These are phyloP conservation scores for Palythoa grandis DNA, from an alignment of 92 coral and sea anemone species.

Conservation along the genomic window DNA sequence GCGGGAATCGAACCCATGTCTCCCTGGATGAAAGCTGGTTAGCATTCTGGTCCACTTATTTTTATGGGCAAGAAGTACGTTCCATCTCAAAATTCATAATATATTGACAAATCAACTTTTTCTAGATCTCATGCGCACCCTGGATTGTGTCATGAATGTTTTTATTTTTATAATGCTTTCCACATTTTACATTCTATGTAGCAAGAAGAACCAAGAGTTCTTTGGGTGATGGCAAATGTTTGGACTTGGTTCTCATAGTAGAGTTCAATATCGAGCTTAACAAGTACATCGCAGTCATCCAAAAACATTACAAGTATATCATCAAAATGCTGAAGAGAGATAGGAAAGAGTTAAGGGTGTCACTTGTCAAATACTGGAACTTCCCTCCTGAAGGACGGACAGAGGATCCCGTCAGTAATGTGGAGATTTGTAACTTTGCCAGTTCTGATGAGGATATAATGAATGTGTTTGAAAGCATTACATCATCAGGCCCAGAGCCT, in stretches of 20 bases:
- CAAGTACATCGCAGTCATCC: background rate
- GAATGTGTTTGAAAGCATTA: constrained; percentile 10
- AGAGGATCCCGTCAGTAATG: background rate
- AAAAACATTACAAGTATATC: background rate
- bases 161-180: too few species aligned
- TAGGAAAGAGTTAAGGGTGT: background rate
- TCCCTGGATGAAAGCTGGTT: too few species aligned
- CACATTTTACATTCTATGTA: background rate
- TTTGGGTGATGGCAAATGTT: background rate
- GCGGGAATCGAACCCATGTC: too few species aligned
- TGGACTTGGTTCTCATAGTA: constrained; percentile 22
- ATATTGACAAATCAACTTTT: too few species aligned
- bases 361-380: constrained; percentile 8
- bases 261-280: background rate
- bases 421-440: constrained; percentile 22
- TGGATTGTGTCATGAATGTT: too few species aligned
- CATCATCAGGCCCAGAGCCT: background rate
- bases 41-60: too few species aligned
- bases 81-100: too few species aligned
- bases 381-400: background rate
- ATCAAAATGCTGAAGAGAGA: background rate
- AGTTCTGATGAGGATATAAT: constrained; percentile 31
- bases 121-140: too few species aligned
- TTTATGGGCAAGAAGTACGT: too few species aligned
- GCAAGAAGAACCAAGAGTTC: background rate